These are phyloP conservation scores for Macroteleia sp. DNA, from an alignment of 2,888 invertebrate species.

Conservation along the genomic window DNA sequence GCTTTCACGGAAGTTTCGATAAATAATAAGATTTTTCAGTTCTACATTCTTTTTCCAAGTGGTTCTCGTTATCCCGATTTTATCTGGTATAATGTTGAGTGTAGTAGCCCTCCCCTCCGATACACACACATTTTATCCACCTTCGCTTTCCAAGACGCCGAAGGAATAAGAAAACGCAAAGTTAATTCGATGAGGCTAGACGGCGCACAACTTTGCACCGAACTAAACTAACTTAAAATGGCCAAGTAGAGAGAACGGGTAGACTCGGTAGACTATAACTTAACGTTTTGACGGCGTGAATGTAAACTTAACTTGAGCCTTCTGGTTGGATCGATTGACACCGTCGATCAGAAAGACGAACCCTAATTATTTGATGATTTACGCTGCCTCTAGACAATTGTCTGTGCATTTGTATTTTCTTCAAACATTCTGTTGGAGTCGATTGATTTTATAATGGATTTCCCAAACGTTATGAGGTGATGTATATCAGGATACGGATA, in stretches of 20 bases:
- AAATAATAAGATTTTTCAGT: slow-evolving; percentile 64
- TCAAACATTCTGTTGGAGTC: no score
- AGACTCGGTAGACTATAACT: slow-evolving; percentile 59
- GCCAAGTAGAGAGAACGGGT: slow-evolving; percentile 45
- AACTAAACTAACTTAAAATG: slow-evolving; percentile 67
- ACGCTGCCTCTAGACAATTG: no score
- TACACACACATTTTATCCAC: slow-evolving; percentile 58
- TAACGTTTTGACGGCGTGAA: slow-evolving; percentile 61
- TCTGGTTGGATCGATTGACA: slow-evolving; percentile 48
- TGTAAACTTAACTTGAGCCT: slow-evolving; percentile 61
- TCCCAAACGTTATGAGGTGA: no score
- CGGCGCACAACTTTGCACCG: slow-evolving; percentile 66
- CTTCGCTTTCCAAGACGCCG: slow-evolving; percentile 60
- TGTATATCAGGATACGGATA: no score
- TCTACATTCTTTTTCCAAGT: slow-evolving; percentile 64
- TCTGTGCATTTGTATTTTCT: no score
- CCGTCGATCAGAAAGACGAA: no score
- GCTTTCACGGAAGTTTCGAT: slow-evolving; percentile 60
- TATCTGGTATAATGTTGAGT: slow-evolving; percentile 61
- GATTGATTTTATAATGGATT: no score
- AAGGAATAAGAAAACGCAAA: slow-evolving; percentile 65
- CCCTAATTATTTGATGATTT: no score
- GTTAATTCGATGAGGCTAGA: slow-evolving; percentile 68
- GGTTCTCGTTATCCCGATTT: slow-evolving; percentile 66
- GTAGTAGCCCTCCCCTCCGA: slow-evolving; percentile 59